phyloP scores from a whole-genome alignment of 2,797 vertebrate genomes.

The Thripadectes ignobilis region DNA sequence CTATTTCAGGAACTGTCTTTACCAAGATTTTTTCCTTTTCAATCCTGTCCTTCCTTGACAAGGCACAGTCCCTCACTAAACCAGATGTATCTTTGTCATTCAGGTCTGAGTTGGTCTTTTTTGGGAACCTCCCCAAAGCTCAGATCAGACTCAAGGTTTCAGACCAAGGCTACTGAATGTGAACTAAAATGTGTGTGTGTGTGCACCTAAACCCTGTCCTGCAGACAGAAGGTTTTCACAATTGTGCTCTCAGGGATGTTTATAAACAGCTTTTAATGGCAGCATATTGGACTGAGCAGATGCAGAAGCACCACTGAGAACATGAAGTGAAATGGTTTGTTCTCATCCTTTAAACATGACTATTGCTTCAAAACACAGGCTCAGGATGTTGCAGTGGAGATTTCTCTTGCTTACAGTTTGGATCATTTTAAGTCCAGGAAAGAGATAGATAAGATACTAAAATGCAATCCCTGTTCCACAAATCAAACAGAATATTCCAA shows the following conservation, averaged over 20 bases:
- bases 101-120: background rate
- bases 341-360: background rate
- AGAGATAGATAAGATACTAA: background rate
- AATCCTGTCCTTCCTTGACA: background rate
- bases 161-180: background rate
- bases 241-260: background rate
- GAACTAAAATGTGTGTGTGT: background rate
- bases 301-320: background rate
- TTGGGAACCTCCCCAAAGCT: background rate
- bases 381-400: background rate
- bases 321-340: background rate
- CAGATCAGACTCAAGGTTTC: background rate
- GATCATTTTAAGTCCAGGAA: background rate
- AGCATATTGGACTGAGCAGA: background rate
- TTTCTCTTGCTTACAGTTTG: background rate
- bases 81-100: background rate
- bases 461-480: background rate
- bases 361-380: background rate
- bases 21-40: background rate
- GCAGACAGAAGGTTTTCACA: background rate
- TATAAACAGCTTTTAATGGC: background rate
- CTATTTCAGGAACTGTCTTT: conserved; percentile 48
- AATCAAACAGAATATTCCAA: background rate
- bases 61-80: background rate
- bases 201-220: background rate